Evolutionary conservation across 2,888 invertebrate genomes (phyloP).

Genomic region (Drosophila lacicola): DNA sequence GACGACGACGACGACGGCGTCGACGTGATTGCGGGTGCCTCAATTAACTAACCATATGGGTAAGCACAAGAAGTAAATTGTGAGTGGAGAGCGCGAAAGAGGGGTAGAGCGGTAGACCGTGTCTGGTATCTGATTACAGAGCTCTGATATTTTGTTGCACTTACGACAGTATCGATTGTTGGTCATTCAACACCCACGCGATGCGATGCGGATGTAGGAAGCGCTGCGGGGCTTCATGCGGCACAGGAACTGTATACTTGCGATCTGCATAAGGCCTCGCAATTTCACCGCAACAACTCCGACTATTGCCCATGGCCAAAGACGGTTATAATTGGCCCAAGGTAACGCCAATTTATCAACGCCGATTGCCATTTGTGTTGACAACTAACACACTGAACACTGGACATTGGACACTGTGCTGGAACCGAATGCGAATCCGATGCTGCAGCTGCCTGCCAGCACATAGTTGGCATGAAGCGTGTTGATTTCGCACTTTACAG

Average conservation of each 20-base stretch:
- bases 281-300: constrained; percentile 40
- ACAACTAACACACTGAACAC: constrained; percentile 73
- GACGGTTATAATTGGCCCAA: constrained; percentile 82
- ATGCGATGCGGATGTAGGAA: constrained; percentile 61
- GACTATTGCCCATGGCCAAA: constrained; percentile 63
- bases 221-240: constrained; percentile 65
- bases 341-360: constrained; percentile 80
- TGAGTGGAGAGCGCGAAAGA: constrained; percentile 7
- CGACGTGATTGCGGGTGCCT: constrained; percentile 54
- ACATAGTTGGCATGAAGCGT: constrained; percentile 79
- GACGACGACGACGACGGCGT: constrained; percentile 18
- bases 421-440: constrained; percentile 43
- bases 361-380: constrained; percentile 80
- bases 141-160: constrained; percentile 48
- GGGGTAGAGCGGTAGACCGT: constrained; percentile 11
- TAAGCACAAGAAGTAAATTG: constrained; percentile 39
- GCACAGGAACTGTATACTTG: constrained; percentile 55
- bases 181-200: constrained; percentile 68
- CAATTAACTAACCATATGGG: constrained; percentile 61
- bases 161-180: constrained; percentile 43
- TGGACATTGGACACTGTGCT: constrained; percentile 54
- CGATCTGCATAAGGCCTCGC: constrained; percentile 70
- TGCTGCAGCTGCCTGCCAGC: constrained; percentile 43
- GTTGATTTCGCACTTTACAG: constrained; percentile 82
- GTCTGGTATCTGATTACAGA: constrained; percentile 61